Base-by-base conservation (phyloP, 2,797 vertebrate genomes). In the Typhlichthys subterraneus region DNA sequence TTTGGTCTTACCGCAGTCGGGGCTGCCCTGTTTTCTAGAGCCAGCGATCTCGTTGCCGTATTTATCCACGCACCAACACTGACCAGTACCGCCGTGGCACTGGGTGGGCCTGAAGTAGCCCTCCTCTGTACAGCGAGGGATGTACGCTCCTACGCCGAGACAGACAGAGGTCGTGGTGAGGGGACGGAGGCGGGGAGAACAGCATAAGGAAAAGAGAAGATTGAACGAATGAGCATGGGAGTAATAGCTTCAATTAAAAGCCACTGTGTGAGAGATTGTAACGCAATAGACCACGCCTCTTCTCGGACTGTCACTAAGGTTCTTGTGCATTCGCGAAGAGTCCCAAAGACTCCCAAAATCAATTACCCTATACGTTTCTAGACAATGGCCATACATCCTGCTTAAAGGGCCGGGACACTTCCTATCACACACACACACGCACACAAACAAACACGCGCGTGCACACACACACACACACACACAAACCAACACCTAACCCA, bases 61-160 rank as follows among this genome's bases (percentile, higher is more conserved):
- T 81, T 97, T 98, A 87, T 99, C 97, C 54, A 98, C 97, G 64
- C 97, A 99, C 97, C 97, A 99, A 88, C 97, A 99, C 85, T 98
- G 96, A 19, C 96, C 96, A 0, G 94, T 96, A 85, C 94, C 95
- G 82, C 95, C 88, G 0, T 98, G 97, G 86, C 96, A 99, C 89
- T 99, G 97, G 0, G 95, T 96, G 42, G 96, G 90, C 86, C 94
- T 96, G 85, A 97, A 99, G 85, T 98, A 99, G 49, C 97, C 96
- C 31, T 98, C 96, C 11, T 97, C 96, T 0, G 94, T 95, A 80
- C 97, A 99, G 3, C 95, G 94, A 0, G 97, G 97, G 51, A 97
- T 89, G 75, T 95, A 98, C 12, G 89, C 81, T 62, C 96, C 96
- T 57, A 12, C 67, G 63, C 93, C 1, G 68, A 48, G 38, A 46